Evolutionary conservation across 2,113 vertebrate species (phyloP).

Genomic region (Siniperca knerii): DNA sequence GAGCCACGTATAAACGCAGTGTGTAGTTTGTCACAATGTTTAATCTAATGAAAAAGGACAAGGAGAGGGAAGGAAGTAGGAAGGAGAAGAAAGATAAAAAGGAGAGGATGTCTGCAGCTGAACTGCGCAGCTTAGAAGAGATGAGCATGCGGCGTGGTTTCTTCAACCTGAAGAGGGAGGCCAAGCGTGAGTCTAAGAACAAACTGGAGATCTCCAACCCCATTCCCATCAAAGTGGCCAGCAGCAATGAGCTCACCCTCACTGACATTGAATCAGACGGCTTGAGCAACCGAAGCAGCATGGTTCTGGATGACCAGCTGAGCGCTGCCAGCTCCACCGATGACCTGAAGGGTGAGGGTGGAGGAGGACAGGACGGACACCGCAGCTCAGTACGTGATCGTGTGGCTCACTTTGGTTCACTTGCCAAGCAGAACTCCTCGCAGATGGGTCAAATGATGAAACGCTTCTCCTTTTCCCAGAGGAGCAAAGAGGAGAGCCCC

Average conservation of each 20-base stretch:
- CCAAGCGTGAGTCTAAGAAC: slow-evolving; percentile 90
- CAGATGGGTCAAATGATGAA: slow-evolving; percentile 90
- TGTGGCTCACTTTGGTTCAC: slow-evolving; percentile 89
- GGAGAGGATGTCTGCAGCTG: slow-evolving; percentile 94
- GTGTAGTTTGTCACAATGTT: slow-evolving; percentile 82
- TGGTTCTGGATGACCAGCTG: slow-evolving; percentile 91
- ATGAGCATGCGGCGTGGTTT: slow-evolving; percentile 95
- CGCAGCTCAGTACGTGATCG: slow-evolving; percentile 91
- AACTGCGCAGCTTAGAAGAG: slow-evolving; percentile 95
- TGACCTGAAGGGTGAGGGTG: slow-evolving; percentile 84
- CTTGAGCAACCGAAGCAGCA: slow-evolving; percentile 88
- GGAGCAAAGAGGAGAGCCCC: slow-evolving; percentile 92
- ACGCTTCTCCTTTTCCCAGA: slow-evolving; percentile 95
- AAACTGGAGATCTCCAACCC: slow-evolving; percentile 96
- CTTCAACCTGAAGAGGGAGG: slow-evolving; percentile 93
- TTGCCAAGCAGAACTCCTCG: slow-evolving; percentile 92
- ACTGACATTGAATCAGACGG: slow-evolving; percentile 90
- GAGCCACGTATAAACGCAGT: slow-evolving; percentile 24
- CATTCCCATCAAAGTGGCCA: slow-evolving; percentile 95
- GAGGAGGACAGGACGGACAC: slow-evolving; percentile 78
- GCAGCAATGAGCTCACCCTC: slow-evolving; percentile 90
- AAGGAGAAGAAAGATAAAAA: slow-evolving; percentile 97
- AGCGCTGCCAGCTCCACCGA: slow-evolving; percentile 92
- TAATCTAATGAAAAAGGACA: slow-evolving; percentile 92
- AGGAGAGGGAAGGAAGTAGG: slow-evolving; percentile 88